These are phyloP conservation scores for Tenrec ecaudatus DNA, from an alignment of 2,113 vertebrate genomes.

Conservation along the genomic window DNA sequence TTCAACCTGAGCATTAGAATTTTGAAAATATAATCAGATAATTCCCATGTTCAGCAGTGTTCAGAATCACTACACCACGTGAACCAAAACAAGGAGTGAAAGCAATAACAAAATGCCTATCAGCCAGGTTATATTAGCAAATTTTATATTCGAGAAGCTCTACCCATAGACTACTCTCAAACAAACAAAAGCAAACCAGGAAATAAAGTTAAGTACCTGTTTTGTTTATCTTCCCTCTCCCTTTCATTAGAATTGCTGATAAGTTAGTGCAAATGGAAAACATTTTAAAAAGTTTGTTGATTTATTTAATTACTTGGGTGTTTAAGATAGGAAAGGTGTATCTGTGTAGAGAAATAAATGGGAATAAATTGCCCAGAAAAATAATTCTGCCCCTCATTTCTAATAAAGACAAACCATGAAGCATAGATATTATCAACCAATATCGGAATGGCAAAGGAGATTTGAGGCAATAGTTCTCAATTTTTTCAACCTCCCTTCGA, in stretches of 20 bases:
- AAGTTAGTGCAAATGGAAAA: not conserved
- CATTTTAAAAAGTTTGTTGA: not conserved
- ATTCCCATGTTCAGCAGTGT: not conserved
- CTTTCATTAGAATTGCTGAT: not conserved
- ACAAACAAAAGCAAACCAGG: constrained; percentile 1
- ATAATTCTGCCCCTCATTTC: not conserved
- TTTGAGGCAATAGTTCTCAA: accelerated
- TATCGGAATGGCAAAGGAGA: too few relatives aligned
- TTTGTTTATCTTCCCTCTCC: not conserved
- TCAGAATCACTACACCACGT: not conserved
- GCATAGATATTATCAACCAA: not conserved
- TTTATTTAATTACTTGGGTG: not conserved
- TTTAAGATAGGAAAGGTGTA: not conserved
- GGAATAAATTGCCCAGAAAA: not conserved
- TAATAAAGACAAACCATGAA: not conserved
- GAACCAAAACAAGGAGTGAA: too few relatives aligned
- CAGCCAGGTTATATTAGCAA: not conserved
- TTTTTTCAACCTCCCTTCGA: not conserved
- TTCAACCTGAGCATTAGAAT: not conserved
- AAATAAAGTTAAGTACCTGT: not conserved
- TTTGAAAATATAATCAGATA: not conserved
- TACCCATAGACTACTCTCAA: not conserved
- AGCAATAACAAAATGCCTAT: not conserved
- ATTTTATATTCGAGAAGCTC: not conserved
- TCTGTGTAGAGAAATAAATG: not conserved